Conservation (phyloP, 2,113 vertebrate species). For the Tenebrosternarchus preto region DNA sequence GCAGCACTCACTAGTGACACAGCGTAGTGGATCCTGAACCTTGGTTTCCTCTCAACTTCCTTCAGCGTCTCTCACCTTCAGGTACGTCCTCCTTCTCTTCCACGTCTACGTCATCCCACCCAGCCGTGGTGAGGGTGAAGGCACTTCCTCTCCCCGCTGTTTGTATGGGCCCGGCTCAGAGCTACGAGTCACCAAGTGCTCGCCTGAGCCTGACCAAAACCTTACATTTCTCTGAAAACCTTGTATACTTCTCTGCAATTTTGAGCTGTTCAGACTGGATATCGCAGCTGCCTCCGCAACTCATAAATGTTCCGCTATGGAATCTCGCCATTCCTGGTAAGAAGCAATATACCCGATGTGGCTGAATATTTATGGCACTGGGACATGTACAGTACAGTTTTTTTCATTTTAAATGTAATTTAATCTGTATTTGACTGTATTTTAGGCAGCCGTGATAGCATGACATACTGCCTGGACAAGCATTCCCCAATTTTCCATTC, state of each 20-base stretch:
- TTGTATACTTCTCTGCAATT: too few species aligned
- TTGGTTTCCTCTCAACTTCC: constrained; percentile 72
- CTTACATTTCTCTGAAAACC: too few species aligned
- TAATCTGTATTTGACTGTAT: background rate
- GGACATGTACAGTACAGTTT: background rate
- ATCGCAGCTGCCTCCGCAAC: constrained; percentile 48
- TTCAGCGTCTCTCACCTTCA: constrained; percentile 59
- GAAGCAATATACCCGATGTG: background rate
- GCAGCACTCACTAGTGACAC: too few species aligned
- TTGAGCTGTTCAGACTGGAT: constrained; percentile 56
- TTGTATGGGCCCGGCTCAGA: constrained; percentile 32
- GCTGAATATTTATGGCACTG: background rate
- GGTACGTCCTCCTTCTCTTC: constrained; percentile 56
- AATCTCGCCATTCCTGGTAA: constrained; percentile 61
- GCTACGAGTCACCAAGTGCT: background rate
- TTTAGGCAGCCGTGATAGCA: constrained; percentile 62
- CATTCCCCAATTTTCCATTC: constrained; percentile 51
- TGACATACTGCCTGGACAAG: constrained; percentile 61
- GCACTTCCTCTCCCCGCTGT: constrained; percentile 61
- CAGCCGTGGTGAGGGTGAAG: constrained; percentile 66
- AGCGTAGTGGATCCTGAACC: too few species aligned
- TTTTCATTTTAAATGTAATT: background rate
- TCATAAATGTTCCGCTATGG: constrained; percentile 48
- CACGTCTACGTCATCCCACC: constrained; percentile 36
- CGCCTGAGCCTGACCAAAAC: too few species aligned